These are phyloP conservation scores for Ellobius talpinus DNA, from an alignment of 2,113 vertebrate genomes.

Conservation along the genomic window DNA sequence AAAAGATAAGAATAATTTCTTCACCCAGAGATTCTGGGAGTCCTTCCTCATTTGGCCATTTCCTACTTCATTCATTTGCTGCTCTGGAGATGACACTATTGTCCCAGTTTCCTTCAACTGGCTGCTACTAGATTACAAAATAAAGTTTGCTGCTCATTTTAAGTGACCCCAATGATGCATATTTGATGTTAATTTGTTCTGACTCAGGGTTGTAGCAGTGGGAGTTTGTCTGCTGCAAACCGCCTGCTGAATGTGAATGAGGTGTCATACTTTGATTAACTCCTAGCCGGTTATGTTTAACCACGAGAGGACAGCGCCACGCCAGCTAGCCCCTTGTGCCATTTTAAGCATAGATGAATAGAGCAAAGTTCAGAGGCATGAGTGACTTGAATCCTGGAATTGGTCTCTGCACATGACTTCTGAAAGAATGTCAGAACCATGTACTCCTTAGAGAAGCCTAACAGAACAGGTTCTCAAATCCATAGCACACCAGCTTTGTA, in stretches of 20 bases:
- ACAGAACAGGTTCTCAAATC: conserved; percentile 83
- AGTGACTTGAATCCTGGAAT: conserved; percentile 77
- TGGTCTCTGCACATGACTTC: conserved; percentile 61
- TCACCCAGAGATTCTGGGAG: not conserved
- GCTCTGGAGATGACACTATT: not conserved
- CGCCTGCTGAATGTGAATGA: conserved; percentile 55
- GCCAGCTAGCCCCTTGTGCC: conserved; percentile 65
- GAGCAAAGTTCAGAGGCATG: conserved; percentile 63
- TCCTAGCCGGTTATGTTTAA: conserved; percentile 71
- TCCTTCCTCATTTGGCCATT: not conserved
- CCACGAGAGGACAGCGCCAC: conserved; percentile 56
- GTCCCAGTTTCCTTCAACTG: not conserved
- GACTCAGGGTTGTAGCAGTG: conserved; percentile 41
- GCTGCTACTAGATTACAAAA: not conserved
- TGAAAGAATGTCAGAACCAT: conserved; percentile 81
- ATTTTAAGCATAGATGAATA: conserved; percentile 68
- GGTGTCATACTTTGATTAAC: conserved; percentile 60
- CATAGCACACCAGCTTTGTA: conserved; percentile 78
- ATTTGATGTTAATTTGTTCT: conserved; percentile 48
- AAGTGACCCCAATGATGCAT: not conserved
- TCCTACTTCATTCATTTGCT: not conserved
- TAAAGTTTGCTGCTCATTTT: not conserved
- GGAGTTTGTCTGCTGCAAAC: conserved; percentile 52
- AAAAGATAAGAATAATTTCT: not conserved
- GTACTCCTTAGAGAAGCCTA: conserved; percentile 79